A percentile compares a stretch with the other conserved stretches of the same genome.
Evolutionary conservation across 2,113 vertebrate species (phyloP).

Genomic region (Cinclus mexicanus): DNA sequence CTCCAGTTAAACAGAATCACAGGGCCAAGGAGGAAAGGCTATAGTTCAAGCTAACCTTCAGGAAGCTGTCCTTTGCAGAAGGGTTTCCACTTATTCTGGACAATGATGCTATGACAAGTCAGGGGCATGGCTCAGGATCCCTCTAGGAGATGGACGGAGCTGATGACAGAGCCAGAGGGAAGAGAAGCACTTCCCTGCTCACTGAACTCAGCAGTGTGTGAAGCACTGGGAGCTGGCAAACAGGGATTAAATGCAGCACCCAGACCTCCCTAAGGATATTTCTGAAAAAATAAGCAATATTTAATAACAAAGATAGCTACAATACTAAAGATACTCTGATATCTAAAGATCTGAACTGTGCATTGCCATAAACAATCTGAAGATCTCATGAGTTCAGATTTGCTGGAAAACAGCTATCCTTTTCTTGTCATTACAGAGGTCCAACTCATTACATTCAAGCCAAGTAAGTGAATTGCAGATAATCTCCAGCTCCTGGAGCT

Average conservation of each 20-base stretch:
- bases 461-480: not conserved
- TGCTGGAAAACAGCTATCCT: not conserved
- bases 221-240: not conserved
- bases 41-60: not conserved
- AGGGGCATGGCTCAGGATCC: not conserved
- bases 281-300: not conserved
- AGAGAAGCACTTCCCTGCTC: not conserved
- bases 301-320: not conserved
- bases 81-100: not conserved
- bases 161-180: not conserved
- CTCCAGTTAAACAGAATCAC: not conserved
- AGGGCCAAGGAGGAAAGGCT: not conserved
- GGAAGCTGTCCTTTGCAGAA: not conserved
- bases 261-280: not conserved
- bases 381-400: not conserved
- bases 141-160: not conserved
- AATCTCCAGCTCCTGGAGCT: not conserved
- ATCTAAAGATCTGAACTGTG: not conserved
- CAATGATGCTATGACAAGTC: not conserved
- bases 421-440: not conserved
- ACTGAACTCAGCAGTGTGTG: not conserved
- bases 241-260: not conserved
- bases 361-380: not conserved
- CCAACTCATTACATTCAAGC: not conserved
- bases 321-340: not conserved